Percentiles rank a stretch among this genome's conserved stretches.
Conservation (phyloP, 2,888 invertebrate genomes). For the Drosophila mimica region DNA sequence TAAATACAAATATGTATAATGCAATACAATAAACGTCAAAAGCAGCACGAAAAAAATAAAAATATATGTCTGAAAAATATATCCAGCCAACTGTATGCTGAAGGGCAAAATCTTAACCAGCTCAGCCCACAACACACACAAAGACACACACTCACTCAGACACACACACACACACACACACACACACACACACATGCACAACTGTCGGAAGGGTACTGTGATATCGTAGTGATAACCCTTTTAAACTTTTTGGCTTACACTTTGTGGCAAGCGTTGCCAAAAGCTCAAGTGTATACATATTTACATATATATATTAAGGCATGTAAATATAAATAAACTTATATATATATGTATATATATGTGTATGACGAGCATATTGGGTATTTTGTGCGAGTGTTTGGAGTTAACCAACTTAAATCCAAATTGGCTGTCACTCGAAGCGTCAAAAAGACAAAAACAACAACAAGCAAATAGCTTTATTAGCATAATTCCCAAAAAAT, state of each 20-base stretch:
- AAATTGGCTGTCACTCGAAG: slow-evolving; percentile 66
- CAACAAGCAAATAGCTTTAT: slow-evolving; percentile 3
- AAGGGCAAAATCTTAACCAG: slow-evolving; percentile 47
- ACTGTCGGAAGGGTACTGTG: slow-evolving; percentile 23
- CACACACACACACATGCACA: slow-evolving; percentile 1
- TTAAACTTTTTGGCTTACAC: slow-evolving; percentile 55
- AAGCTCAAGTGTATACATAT: slow-evolving; percentile 30
- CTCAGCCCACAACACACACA: slow-evolving; percentile 5
- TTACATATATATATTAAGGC: slow-evolving; percentile 1
- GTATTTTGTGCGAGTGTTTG: slow-evolving; percentile 17
- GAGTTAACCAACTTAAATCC: slow-evolving; percentile 66
- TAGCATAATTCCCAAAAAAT: slow-evolving; percentile 14
- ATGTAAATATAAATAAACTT: slow-evolving; percentile 12
- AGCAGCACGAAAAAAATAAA: slow-evolving; percentile 48
- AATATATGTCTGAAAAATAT: slow-evolving; percentile 23
- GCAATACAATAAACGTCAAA: slow-evolving; percentile 79
- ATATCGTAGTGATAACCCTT: slow-evolving; percentile 72
- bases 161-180: slow-evolving; percentile 9
- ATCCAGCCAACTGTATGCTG: slow-evolving; percentile 30
- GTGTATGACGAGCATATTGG: slow-evolving; percentile 9
- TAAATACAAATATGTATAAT: slow-evolving; percentile 72
- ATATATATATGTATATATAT: slow-evolving; percentile 1
- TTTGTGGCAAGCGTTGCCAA: slow-evolving; percentile 29
- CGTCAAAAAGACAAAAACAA: not conserved
- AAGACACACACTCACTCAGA: slow-evolving; percentile 5